A percentile compares a stretch with the other conserved stretches of the same genome.
Evolutionary conservation across 2,113 vertebrate species (phyloP).

Genomic region (Carassius gibelio): DNA sequence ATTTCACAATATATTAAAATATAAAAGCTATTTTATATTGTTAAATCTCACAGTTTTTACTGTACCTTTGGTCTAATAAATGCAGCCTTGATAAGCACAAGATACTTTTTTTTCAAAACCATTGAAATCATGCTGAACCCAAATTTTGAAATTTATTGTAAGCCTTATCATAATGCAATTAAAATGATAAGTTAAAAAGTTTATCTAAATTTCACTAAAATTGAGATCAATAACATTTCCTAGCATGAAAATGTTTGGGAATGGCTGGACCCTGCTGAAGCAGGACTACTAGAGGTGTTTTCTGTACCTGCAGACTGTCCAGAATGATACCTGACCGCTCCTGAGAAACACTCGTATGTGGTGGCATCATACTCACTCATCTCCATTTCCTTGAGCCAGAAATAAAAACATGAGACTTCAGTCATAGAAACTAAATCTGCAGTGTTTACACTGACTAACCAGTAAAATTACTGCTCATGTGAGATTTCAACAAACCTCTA

Average conservation of each 20-base stretch:
- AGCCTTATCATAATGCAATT: background rate
- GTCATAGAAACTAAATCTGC: background rate
- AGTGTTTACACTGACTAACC: background rate
- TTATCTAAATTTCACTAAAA: background rate
- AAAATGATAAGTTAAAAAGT: background rate
- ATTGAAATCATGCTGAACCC: background rate
- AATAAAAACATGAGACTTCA: background rate
- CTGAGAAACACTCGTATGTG: slow-evolving; percentile 88
- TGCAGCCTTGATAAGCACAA: background rate
- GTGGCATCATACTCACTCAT: slow-evolving; percentile 95
- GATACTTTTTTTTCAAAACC: background rate
- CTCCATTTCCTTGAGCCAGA: slow-evolving; percentile 89
- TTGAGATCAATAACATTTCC: background rate
- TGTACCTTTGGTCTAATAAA: background rate
- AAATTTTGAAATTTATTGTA: background rate
- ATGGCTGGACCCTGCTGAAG: background rate
- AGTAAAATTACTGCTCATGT: background rate
- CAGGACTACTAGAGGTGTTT: slow-evolving; percentile 35
- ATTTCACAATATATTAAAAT: too few relatives aligned
- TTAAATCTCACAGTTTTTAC: too few relatives aligned
- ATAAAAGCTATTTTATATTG: too few relatives aligned
- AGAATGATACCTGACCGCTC: slow-evolving; percentile 82
- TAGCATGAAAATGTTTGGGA: background rate
- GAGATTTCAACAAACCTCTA: background rate
- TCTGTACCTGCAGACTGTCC: too few relatives aligned